Percentiles rank a stretch among this genome's conserved stretches.
phyloP scores from a whole-genome alignment of 2,888 invertebrate genomes.

The Erannis defoliaria region DNA sequence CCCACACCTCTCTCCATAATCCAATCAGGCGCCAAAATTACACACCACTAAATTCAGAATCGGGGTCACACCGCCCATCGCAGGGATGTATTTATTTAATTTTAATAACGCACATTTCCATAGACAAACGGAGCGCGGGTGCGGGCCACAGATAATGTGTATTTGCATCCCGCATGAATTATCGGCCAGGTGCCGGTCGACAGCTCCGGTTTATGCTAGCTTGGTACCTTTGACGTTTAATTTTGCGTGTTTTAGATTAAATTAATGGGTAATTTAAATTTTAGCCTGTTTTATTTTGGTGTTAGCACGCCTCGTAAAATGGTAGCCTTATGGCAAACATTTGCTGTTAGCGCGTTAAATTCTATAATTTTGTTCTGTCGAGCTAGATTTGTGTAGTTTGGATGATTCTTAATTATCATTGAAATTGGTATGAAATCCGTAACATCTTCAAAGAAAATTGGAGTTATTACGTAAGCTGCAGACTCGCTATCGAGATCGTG shows the following conservation, averaged over 20 bases:
- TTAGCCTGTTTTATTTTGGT: constrained; percentile 24
- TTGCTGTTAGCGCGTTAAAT: constrained; percentile 1
- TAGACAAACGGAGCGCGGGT: constrained; percentile 69
- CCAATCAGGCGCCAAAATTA: constrained; percentile 30
- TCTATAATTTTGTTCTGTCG: not conserved
- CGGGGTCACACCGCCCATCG: constrained; percentile 41
- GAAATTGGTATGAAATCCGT: not conserved
- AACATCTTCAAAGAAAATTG: not conserved
- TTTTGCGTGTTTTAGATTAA: constrained; percentile 32
- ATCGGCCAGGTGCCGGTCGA: constrained; percentile 51
- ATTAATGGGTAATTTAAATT: constrained; percentile 30
- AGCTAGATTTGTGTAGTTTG: not conserved
- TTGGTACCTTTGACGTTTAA: constrained; percentile 34
- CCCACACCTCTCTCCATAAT: constrained; percentile 17
- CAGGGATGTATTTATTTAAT: constrained; percentile 77
- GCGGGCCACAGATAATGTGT: constrained; percentile 77
- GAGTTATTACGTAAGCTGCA: too few relatives aligned
- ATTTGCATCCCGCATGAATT: constrained; percentile 71
- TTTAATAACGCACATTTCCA: constrained; percentile 81
- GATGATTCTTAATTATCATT: not conserved
- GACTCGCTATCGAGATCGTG: too few relatives aligned
- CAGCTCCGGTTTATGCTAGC: constrained; percentile 34
- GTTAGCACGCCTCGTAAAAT: constrained; percentile 24
- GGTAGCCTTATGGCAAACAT: constrained; percentile 17
- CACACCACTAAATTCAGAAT: constrained; percentile 38